A percentile compares a stretch with the other conserved stretches of the same genome.
Evolutionary conservation across 2,113 vertebrate genomes (phyloP).

Genomic region (Gasterosteus aculeatus): DNA sequence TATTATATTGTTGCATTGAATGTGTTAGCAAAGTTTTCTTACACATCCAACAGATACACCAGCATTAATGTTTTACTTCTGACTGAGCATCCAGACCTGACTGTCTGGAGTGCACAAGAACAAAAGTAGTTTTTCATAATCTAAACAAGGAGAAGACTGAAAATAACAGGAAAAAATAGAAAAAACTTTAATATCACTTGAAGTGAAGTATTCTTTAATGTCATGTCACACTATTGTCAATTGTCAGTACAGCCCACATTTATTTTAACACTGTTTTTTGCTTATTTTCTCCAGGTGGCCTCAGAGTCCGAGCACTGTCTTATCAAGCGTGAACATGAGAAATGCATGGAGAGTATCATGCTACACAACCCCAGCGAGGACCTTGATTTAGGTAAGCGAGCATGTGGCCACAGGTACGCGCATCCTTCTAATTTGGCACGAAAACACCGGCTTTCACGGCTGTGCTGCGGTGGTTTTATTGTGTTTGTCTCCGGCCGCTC

Average conservation of each 20-base stretch:
- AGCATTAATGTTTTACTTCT: too few relatives aligned
- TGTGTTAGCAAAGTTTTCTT: too few relatives aligned
- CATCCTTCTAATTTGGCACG: conserved; percentile 3
- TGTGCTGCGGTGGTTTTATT: conserved; percentile 18
- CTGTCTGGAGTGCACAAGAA: neutral
- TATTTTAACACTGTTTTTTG: conserved; percentile 17
- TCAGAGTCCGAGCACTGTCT: conserved; percentile 76
- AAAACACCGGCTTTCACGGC: conserved; percentile 5
- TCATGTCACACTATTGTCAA: neutral
- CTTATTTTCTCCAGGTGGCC: conserved; percentile 67
- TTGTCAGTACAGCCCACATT: neutral
- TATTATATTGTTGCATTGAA: too few relatives aligned
- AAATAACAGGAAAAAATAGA: neutral
- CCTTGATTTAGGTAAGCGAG: conserved; percentile 68
- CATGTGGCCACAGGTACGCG: neutral
- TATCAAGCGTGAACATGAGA: conserved; percentile 81
- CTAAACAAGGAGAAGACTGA: too few relatives aligned
- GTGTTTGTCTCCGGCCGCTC: conserved; percentile 7
- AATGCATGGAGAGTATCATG: conserved; percentile 80
- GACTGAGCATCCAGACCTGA: too few relatives aligned
- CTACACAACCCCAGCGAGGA: conserved; percentile 66
- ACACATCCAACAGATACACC: too few relatives aligned
- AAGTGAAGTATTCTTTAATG: neutral
- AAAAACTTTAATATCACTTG: neutral
- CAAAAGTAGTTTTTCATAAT: too few relatives aligned